A percentile compares a stretch with the other conserved stretches of the same genome.
phyloP scores from a whole-genome alignment of 2,113 vertebrate genomes.

The Oreochromis spilurus region DNA sequence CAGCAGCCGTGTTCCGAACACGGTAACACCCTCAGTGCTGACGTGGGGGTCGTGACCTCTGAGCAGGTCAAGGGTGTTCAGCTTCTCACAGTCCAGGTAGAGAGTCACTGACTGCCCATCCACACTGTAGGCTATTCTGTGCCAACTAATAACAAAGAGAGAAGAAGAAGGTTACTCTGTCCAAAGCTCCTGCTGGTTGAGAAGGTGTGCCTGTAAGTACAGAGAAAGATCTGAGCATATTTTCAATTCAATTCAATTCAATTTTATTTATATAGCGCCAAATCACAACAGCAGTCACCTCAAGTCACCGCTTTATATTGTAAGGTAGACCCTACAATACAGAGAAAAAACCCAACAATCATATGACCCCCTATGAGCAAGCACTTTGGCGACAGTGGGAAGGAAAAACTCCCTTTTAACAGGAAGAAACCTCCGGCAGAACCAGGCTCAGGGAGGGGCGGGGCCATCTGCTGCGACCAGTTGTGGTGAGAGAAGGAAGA shows the following conservation, averaged over 20 bases:
- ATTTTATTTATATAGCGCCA: not conserved
- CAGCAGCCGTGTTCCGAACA: constrained; percentile 92
- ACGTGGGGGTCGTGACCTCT: constrained; percentile 81
- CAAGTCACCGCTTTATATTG: not conserved
- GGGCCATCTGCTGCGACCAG: not conserved
- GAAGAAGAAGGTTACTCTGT: not conserved
- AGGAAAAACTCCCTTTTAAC: not conserved
- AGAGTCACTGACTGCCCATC: constrained; percentile 86
- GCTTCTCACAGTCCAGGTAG: constrained; percentile 87
- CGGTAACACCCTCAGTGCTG: constrained; percentile 87
- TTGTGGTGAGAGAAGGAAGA: not conserved
- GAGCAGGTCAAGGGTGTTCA: constrained; percentile 79
- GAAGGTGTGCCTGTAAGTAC: not conserved
- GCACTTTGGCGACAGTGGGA: not conserved
- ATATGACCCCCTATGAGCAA: not conserved
- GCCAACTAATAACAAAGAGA: constrained; percentile 79
- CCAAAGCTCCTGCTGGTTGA: not conserved
- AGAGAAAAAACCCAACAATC: not conserved
- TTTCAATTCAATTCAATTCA: not conserved
- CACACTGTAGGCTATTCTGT: constrained; percentile 88
- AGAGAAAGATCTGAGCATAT: not conserved
- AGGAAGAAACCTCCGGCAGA: not conserved
- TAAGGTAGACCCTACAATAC: not conserved
- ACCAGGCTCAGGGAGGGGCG: not conserved
- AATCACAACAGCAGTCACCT: not conserved